Evolutionary conservation across 2,797 vertebrate species (phyloP).

Genomic region (Amniataba percoides): DNA sequence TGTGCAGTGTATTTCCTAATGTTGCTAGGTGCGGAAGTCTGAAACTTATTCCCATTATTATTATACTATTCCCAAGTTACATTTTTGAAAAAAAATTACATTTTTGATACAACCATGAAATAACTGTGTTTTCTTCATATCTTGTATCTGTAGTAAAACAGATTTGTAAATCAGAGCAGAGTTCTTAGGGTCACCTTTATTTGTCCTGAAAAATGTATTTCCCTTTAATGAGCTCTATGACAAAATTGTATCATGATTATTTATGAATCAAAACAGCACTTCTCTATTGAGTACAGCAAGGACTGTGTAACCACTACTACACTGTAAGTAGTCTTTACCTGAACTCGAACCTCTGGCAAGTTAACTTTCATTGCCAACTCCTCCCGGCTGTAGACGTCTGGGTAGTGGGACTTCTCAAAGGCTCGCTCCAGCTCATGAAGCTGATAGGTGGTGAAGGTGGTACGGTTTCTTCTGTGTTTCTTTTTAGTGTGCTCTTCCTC

Average conservation of each 20-base stretch:
- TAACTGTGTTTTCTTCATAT: background rate
- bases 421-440: conserved; percentile 93
- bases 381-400: conserved; percentile 93
- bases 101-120: background rate
- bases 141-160: background rate
- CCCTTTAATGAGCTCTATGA: no score
- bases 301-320: background rate
- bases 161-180: background rate
- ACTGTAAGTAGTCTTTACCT: conserved; percentile 82
- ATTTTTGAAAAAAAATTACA: background rate
- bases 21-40: background rate
- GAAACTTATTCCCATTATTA: no score
- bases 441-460: conserved; percentile 95
- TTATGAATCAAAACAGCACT: background rate
- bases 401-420: conserved; percentile 95
- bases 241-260: background rate
- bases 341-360: conserved; percentile 93
- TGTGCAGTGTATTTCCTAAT: background rate
- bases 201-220: background rate
- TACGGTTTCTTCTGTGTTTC: conserved; percentile 92
- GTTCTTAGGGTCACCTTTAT: background rate
- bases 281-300: background rate
- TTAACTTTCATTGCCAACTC: conserved; percentile 96
- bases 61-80: no score
- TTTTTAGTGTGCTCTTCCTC: conserved; percentile 91